Conservation (phyloP, 2,888 invertebrate genomes). For the Portevinia maculata region DNA sequence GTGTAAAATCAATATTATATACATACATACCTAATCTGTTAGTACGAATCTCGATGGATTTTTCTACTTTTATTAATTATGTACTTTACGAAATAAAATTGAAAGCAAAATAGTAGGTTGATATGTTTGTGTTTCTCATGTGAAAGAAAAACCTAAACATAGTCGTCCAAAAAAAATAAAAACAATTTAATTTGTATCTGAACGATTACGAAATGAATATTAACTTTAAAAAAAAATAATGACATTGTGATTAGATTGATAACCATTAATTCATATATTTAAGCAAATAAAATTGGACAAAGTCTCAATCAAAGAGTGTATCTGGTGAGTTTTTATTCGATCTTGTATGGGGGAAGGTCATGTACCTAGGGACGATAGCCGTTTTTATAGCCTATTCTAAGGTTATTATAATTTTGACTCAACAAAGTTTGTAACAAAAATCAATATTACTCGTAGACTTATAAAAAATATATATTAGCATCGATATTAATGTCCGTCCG, state of each 20-base stretch:
- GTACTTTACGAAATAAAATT: slow-evolving; percentile 2
- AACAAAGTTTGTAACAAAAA: no score
- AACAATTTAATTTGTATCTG: slow-evolving; percentile 33
- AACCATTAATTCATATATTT: slow-evolving; percentile 68
- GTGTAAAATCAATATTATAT: slow-evolving; percentile 2
- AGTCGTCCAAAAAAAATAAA: slow-evolving; percentile 5
- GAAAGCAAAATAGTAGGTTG: slow-evolving; percentile 31
- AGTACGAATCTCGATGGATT: slow-evolving; percentile 47
- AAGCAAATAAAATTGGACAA: slow-evolving; percentile 66
- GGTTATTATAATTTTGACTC: no score
- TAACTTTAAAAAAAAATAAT: slow-evolving; percentile 45
- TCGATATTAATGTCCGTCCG: no score
- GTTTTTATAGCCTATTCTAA: no score
- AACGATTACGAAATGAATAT: slow-evolving; percentile 33
- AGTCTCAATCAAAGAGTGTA: slow-evolving; percentile 43
- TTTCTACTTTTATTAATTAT: slow-evolving; percentile 23
- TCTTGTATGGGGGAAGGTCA: background rate
- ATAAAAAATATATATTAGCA: no score
- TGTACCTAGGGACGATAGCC: no score
- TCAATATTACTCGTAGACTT: no score
- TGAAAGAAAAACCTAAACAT: slow-evolving; percentile 37
- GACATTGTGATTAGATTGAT: slow-evolving; percentile 71
- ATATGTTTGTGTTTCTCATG: slow-evolving; percentile 29
- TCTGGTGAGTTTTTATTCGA: slow-evolving; percentile 31
- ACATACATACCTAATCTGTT: no score